Percentiles rank a stretch among this genome's conserved stretches.
Conservation (phyloP, 2,113 vertebrate genomes). For the Microcebus ravelobensis region DNA sequence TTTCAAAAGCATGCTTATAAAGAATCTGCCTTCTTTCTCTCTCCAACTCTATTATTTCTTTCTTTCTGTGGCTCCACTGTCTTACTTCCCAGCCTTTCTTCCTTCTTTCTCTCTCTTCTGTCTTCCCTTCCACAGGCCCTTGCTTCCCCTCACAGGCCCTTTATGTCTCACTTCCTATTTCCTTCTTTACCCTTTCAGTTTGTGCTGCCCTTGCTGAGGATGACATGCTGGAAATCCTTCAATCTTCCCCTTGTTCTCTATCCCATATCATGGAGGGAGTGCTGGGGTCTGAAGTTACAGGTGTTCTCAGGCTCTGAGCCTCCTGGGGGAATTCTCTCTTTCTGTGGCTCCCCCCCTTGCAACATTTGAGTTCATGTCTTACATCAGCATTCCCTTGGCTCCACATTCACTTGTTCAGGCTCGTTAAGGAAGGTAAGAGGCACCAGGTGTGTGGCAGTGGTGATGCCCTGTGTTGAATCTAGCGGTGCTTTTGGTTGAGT, state of each 20-base stretch:
- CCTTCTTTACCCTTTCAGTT: not conserved
- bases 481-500: not conserved
- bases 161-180: not conserved
- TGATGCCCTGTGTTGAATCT: not conserved
- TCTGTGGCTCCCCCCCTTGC: not conserved
- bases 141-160: too few species aligned
- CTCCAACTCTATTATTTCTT: not conserved
- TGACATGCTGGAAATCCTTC: not conserved
- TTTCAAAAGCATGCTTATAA: not conserved
- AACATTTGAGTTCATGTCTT: not conserved
- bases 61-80: not conserved
- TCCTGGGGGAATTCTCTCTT: not conserved
- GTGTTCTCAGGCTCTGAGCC: not conserved
- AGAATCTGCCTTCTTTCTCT: not conserved
- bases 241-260: not conserved
- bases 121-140: not conserved
- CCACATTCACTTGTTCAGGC: slow-evolving; percentile 35
- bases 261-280: not conserved
- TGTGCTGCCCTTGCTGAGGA: not conserved
- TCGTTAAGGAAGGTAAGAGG: slow-evolving; percentile 40
- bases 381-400: slow-evolving; percentile 56
- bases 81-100: not conserved
- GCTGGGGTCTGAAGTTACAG: not conserved
- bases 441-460: not conserved
- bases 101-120: not conserved